These are phyloP conservation scores for Drosophila ficusphila DNA, from an alignment of 1,140 invertebrate genomes.

Conservation along the genomic window DNA sequence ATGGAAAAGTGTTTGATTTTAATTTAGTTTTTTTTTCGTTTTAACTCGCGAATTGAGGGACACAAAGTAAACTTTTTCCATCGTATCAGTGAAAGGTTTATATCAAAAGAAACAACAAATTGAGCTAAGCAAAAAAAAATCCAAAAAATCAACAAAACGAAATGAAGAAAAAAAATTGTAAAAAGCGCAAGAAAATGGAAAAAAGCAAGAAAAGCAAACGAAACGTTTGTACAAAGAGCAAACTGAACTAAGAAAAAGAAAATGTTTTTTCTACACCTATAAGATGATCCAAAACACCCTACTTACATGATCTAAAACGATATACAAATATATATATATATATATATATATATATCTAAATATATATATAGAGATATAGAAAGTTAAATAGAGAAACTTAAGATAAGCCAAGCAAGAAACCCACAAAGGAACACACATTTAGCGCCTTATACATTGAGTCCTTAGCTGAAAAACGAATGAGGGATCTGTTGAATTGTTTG, in stretches of 20 bases:
- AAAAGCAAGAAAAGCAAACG: constrained; percentile 19
- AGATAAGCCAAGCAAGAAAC: constrained; percentile 19
- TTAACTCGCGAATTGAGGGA: constrained; percentile 15
- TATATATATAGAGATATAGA: constrained; percentile 23
- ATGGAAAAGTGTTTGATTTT: neutral
- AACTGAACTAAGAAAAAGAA: constrained; percentile 26
- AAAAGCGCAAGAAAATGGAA: constrained; percentile 8
- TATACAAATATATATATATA: constrained; percentile 19
- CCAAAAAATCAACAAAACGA: constrained; percentile 18
- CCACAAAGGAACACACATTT: constrained; percentile 43
- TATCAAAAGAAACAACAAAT: constrained; percentile 34
- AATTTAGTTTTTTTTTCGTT: constrained; percentile 1
- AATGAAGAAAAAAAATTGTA: constrained; percentile 15
- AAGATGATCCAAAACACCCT: constrained; percentile 21
- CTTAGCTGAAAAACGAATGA: constrained; percentile 57
- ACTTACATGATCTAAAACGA: constrained; percentile 28
- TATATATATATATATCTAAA: constrained; percentile 22
- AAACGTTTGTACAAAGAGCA: constrained; percentile 13
- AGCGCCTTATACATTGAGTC: constrained; percentile 75
- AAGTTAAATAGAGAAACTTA: constrained; percentile 10
- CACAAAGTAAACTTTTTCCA: constrained; percentile 19
- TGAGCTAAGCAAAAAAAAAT: constrained; percentile 39
- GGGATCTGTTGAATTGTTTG: constrained; percentile 66
- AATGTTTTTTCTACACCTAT: constrained; percentile 18
- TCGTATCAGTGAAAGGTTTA: constrained; percentile 26